A percentile compares a stretch with the other conserved stretches of the same genome.
Conservation (phyloP, 2,113 vertebrate genomes). For the Leuciscus idus region DNA sequence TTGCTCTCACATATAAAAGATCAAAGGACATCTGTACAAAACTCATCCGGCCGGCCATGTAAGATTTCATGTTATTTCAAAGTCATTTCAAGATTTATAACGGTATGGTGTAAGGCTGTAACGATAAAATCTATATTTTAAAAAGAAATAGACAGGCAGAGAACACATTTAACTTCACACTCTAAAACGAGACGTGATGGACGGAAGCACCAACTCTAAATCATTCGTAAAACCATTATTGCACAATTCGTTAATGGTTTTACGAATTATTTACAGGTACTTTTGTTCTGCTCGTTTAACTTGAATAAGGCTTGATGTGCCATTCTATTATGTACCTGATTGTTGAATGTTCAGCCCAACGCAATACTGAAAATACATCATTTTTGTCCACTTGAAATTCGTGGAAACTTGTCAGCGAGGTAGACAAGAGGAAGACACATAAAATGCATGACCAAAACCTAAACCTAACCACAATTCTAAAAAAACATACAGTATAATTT, state of each 20-base stretch:
- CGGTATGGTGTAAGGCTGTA: background rate
- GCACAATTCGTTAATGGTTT: background rate
- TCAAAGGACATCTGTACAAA: constrained; percentile 12
- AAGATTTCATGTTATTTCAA: constrained; percentile 26
- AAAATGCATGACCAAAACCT: no score
- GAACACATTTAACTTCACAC: background rate
- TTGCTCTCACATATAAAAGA: constrained; percentile 18
- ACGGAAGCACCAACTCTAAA: background rate
- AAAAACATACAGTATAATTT: no score
- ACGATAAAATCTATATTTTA: background rate
- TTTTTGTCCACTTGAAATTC: background rate
- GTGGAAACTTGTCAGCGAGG: background rate
- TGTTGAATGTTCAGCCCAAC: background rate
- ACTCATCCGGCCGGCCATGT: constrained; percentile 11
- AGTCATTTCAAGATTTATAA: constrained; percentile 18
- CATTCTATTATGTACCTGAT: background rate
- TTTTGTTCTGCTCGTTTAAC: background rate
- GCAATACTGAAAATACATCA: background rate
- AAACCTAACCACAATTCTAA: no score
- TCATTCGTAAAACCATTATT: background rate
- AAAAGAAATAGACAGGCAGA: background rate
- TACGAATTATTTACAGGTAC: background rate
- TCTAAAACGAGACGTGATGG: background rate
- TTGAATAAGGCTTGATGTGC: background rate
- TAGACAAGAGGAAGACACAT: background rate